A percentile compares a stretch with the other conserved stretches of the same genome.
phyloP scores from a whole-genome alignment of 2,888 invertebrate species.

The Cheilosia soror region DNA sequence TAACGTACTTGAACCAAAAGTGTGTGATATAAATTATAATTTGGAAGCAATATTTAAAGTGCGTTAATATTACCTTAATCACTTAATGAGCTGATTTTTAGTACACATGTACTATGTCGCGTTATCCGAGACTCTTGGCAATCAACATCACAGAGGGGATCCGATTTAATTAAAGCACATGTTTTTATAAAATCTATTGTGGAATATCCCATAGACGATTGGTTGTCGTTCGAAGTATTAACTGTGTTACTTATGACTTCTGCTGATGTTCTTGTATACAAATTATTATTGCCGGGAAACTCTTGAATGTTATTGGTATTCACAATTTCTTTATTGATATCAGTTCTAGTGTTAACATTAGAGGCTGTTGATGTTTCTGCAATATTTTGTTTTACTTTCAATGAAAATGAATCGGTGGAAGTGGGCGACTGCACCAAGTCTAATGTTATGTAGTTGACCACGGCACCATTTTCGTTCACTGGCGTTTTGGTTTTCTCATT shows the following conservation, averaged over 20 bases:
- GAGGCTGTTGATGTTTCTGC: constrained; percentile 11
- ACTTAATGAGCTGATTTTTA: constrained; percentile 87
- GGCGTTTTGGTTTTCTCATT: constrained; percentile 54
- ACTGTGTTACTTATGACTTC: constrained; percentile 29
- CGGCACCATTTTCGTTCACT: constrained; percentile 63
- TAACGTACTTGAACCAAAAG: too few relatives aligned
- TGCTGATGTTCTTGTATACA: constrained; percentile 14
- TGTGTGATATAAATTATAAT: neutral
- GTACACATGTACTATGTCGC: constrained; percentile 90
- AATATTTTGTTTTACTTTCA: constrained; percentile 58
- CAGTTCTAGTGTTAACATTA: constrained; percentile 40
- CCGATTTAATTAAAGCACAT: constrained; percentile 92
- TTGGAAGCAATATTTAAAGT: neutral
- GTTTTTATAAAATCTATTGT: constrained; percentile 98
- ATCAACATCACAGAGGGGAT: constrained; percentile 89
- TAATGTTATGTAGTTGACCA: constrained; percentile 83
- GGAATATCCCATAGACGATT: constrained; percentile 88
- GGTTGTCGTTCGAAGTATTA: constrained; percentile 1
- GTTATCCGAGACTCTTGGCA: constrained; percentile 91
- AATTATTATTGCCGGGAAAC: constrained; percentile 38
- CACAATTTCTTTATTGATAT: constrained; percentile 31
- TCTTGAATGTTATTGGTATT: constrained; percentile 28
- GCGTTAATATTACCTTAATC: constrained; percentile 82
- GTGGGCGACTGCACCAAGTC: constrained; percentile 82
- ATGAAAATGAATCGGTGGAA: constrained; percentile 77